Conservation (phyloP, 1,140 invertebrate species). For the Ips typographus region DNA sequence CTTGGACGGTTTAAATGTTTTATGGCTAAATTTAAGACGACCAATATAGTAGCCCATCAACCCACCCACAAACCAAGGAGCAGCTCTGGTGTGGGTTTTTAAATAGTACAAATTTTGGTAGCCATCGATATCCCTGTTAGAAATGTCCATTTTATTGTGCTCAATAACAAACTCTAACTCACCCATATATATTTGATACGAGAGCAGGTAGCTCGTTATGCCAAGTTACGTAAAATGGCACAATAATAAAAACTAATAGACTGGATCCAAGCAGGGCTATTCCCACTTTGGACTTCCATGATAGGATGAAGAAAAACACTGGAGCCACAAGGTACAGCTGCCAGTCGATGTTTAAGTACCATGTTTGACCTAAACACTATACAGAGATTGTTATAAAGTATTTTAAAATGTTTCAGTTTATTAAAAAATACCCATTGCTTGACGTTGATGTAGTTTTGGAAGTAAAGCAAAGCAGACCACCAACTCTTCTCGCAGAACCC, state of each 20-base stretch:
- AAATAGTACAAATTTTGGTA: conserved; percentile 40
- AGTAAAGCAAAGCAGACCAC: conserved; percentile 58
- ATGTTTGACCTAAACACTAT: conserved; percentile 52
- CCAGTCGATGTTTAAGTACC: conserved; percentile 54
- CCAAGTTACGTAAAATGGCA: conserved; percentile 35
- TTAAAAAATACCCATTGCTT: conserved; percentile 47
- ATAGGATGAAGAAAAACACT: conserved; percentile 48
- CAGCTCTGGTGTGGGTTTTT: conserved; percentile 42
- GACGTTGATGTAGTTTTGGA: conserved; percentile 58
- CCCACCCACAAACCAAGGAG: conserved; percentile 45
- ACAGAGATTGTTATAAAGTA: conserved; percentile 31
- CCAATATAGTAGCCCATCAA: conserved; percentile 42
- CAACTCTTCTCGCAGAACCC: conserved; percentile 54
- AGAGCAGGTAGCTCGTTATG: conserved; percentile 22
- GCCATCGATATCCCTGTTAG: conserved; percentile 16
- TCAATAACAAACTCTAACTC: neutral
- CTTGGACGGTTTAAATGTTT: neutral
- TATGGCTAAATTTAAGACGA: conserved; percentile 18
- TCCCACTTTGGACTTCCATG: conserved; percentile 36
- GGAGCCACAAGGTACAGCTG: conserved; percentile 51
- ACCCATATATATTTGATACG: conserved; percentile 33
- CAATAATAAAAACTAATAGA: conserved; percentile 8
- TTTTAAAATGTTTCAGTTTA: conserved; percentile 4
- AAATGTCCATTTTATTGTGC: neutral
- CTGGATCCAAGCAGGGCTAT: neutral